Evolutionary conservation across 53 echinoderm and acorn worm species (phyloP), one percentile per base, ranked within the genome.

Genomic region (Stichopus horrens): DNA sequence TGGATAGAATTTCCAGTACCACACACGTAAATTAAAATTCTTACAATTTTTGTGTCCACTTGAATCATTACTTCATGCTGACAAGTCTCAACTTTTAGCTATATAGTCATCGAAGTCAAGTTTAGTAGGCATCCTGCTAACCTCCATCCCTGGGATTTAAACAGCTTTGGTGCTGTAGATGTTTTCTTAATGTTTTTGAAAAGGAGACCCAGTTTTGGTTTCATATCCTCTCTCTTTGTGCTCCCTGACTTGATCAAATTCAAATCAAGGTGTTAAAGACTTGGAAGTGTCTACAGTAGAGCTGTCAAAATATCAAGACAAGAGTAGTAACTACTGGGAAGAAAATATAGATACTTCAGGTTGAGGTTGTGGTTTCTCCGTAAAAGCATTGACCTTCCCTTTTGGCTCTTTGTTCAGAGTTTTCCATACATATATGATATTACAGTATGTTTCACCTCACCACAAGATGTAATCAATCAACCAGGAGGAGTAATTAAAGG

Each of bases 201-300:
- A 5, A 75, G 19, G 19, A 75, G 75, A 75, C n/a, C 75, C 19
- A 20, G 16, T 75, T 75, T 75, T 75, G 75, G 75, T 75, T 75
- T 75, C 75, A 75, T 75, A 18, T 75, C 75, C 75, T 8, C 75
- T 20, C 19, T 75, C 75, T 19, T 75, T 75, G 75, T 63, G 63
- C 11, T 75, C 75, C 75, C 75, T 75, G 75, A 21, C 75, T 37
- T 75, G 75, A 75, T 75, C 75, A 75, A 75, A 75, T 75, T 75
- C 75, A 14, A 75, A 18, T 6, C 21, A 75, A 75, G 75, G 75
- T 75, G 75, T 75, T 75, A 75, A 75, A 75, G 75, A 18, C 37
- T 75, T 22, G 19, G 19, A 75, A 75, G 19, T 75, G 13, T 75
- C 75, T 20, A 16, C 14, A 5, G 75, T 4, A 20, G 13, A 75